Base-by-base conservation (phyloP, 2,797 vertebrate genomes). In the Megaceryle alcyon region DNA sequence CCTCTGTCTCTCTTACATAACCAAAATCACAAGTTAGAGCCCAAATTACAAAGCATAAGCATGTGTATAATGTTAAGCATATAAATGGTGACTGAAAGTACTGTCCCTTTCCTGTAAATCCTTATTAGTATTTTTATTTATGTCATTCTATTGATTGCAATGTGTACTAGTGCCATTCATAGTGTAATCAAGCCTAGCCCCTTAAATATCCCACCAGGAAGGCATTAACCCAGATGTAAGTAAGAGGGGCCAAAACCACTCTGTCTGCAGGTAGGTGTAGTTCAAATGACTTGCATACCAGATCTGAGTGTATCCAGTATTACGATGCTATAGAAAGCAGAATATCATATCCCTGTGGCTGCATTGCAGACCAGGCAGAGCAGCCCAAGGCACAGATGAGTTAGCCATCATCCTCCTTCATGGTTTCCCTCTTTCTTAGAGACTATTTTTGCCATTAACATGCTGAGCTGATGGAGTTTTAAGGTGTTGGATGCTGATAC, bases 1-100 rank as follows among this genome's bases (percentile, higher is more conserved):
- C 51, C 59, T 75, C 31, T 7, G 2, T 8, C 33, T 57, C 53
- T 43, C 73, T 95, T 92, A 91, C 4, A 35, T 91, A 94, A 95
- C 89, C 0, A 0, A 91, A 68, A 91, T 91, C 93, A 89, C 90
- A 93, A 94, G 76, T 66, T 68, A 41, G 84, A 92, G 86, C 75
- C 94, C 82, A 57, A 89, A 92, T 93, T 88, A 82, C 75, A 89
- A 69, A 93, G 92, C 86, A 66, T 72, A 80, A 94, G 37, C 82
- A 76, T 79, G 49, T 80, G 81, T 53, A 31, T 60, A 73, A 83
- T 90, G 90, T 81, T 94, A 94, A 87, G 69, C 15, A 14, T 57
- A 63, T 81, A 91, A 93, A 77, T 17, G 33, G 60, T 86, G 63
- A 63, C 59, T 90, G 60, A 94, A 95, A 95, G 90, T 31, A 57